These are phyloP conservation scores for Coenobita brevimanus DNA, from an alignment of 1,140 invertebrate genomes.

Conservation along the genomic window DNA sequence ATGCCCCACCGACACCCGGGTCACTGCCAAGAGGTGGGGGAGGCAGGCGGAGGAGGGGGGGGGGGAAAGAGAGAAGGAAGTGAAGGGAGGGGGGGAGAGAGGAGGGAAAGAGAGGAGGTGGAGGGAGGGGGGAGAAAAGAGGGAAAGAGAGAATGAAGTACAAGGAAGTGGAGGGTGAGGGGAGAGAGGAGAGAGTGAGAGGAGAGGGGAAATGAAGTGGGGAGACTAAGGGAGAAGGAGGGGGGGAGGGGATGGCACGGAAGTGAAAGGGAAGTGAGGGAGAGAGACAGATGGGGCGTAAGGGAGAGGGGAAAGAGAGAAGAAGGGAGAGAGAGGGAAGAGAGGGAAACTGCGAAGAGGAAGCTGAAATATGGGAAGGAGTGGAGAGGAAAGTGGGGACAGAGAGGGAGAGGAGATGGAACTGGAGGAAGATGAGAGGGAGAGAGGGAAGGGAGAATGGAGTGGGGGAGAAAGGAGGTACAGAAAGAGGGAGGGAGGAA, in stretches of 20 bases:
- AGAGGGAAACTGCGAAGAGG: neutral
- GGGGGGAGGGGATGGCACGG: too few species aligned
- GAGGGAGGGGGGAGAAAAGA: neutral
- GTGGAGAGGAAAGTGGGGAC: neutral
- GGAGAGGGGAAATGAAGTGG: neutral
- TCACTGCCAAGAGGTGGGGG: slow-evolving; percentile 33
- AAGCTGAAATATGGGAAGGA: neutral
- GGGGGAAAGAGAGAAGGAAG: neutral
- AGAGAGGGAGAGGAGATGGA: neutral
- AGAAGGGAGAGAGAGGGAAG: too few species aligned
- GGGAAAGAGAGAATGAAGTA: neutral
- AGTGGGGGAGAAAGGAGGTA: neutral
- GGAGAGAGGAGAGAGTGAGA: neutral
- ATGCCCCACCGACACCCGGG: neutral
- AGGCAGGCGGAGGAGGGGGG: neutral
- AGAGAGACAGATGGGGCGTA: neutral
- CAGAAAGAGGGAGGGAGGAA: neutral
- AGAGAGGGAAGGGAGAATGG: neutral
- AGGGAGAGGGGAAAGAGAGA: neutral
- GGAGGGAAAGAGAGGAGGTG: neutral
- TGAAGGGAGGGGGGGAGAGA: neutral
- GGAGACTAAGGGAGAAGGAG: neutral
- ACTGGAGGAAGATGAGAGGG: neutral
- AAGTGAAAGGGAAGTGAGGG: neutral
- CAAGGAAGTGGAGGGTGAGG: neutral